Conservation (phyloP, 2,797 vertebrate species). For the Limnodromus scolopaceus region DNA sequence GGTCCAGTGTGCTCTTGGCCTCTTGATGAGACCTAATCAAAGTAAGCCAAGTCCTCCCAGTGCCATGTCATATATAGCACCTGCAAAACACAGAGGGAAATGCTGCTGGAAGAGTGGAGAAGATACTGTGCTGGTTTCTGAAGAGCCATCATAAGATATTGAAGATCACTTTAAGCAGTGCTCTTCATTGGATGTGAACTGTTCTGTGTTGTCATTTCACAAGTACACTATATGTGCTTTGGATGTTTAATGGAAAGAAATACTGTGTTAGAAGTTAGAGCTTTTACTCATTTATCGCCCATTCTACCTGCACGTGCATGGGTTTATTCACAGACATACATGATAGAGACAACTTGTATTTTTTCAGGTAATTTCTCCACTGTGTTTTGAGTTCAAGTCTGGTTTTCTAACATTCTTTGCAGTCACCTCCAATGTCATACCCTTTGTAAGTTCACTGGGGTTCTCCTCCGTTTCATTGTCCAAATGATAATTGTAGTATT, state of each 20-base stretch:
- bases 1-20: neutral
- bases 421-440: neutral
- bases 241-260: neutral
- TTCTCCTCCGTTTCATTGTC: neutral
- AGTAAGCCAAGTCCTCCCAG: neutral
- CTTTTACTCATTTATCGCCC: rapidly evolving
- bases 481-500: neutral
- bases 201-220: neutral
- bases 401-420: neutral
- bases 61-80: neutral
- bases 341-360: neutral
- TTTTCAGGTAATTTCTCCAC: neutral
- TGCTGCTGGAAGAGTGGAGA: neutral
- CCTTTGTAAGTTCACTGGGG: rapidly evolving
- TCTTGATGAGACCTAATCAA: neutral
- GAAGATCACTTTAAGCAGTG: neutral
- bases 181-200: neutral
- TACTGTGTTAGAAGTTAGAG: neutral
- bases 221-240: neutral
- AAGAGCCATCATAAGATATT: rapidly evolving
- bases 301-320: rapidly evolving
- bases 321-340: neutral
- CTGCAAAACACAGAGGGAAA: neutral
- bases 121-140: neutral
- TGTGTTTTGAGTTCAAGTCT: neutral